phyloP scores from a whole-genome alignment of 1,140 invertebrate species.

The Bombus confusus region DNA sequence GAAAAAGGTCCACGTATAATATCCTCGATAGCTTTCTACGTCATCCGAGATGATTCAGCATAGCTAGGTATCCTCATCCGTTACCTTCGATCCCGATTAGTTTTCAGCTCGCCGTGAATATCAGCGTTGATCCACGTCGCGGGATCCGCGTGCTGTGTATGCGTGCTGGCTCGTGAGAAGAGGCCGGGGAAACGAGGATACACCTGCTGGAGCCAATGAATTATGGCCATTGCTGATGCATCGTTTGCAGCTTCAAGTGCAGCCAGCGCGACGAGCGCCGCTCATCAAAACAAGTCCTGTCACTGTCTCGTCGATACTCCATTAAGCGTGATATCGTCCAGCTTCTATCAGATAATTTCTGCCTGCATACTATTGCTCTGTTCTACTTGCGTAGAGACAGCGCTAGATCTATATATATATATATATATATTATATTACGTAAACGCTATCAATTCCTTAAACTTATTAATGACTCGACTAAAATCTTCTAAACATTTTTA shows the following conservation, averaged over 20 bases:
- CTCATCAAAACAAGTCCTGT: constrained; percentile 43
- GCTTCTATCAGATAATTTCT: constrained; percentile 23
- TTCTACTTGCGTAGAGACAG: not conserved
- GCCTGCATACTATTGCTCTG: not conserved
- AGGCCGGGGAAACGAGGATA: constrained; percentile 42
- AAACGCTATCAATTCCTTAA: not conserved
- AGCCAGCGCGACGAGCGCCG: constrained; percentile 32
- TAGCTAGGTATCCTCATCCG: constrained; percentile 57
- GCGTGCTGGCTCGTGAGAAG: constrained; percentile 16
- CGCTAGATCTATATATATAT: no score
- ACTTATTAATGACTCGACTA: not conserved
- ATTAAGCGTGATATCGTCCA: constrained; percentile 22
- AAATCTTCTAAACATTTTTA: not conserved
- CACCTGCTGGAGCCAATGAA: constrained; percentile 55
- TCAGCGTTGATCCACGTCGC: constrained; percentile 62
- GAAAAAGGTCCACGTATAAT: constrained; percentile 31
- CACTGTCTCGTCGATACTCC: constrained; percentile 42
- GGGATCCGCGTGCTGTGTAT: not conserved
- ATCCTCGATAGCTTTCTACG: constrained; percentile 49
- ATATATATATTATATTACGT: no score
- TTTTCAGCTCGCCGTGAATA: constrained; percentile 56
- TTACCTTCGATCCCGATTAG: constrained; percentile 73
- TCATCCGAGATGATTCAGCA: constrained; percentile 54
- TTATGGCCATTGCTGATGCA: constrained; percentile 57
- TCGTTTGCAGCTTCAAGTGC: constrained; percentile 55